A percentile compares a stretch with the other conserved stretches of the same genome.
These are phyloP conservation scores for Hylyphantes graminicola DNA, from an alignment of 1,140 invertebrate genomes.

Conservation along the genomic window DNA sequence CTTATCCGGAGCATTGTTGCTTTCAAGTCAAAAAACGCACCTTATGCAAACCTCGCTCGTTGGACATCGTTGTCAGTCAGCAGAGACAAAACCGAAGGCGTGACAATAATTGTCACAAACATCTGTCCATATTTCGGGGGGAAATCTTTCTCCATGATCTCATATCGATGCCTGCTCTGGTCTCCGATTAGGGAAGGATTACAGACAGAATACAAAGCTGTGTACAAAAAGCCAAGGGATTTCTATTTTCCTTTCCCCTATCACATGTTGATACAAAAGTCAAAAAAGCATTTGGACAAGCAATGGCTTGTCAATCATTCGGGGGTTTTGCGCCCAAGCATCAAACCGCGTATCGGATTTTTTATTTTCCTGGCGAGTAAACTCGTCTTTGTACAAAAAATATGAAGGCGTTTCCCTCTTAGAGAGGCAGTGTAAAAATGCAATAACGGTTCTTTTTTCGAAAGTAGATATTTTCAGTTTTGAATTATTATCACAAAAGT, in stretches of 20 bases:
- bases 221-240: neutral
- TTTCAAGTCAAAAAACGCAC: neutral
- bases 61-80: neutral
- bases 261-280: constrained; percentile 12
- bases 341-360: constrained; percentile 20
- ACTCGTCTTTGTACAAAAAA: no score
- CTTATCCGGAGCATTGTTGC: constrained; percentile 16
- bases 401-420: no score
- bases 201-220: constrained; percentile 21
- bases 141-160: constrained; percentile 12
- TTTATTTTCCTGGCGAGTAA: no score
- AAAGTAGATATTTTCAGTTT: no score
- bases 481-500: no score
- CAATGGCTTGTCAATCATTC: constrained; percentile 46
- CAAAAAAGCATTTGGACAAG: constrained; percentile 38
- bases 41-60: constrained; percentile 9
- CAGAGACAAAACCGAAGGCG: constrained; percentile 26
- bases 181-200: constrained; percentile 26
- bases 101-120: constrained; percentile 33
- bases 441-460: no score
- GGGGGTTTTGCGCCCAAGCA: constrained; percentile 3
- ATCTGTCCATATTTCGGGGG: constrained; percentile 31
- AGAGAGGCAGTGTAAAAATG: no score
- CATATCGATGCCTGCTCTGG: constrained; percentile 7
- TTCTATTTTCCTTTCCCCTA: neutral